Conservation (phyloP, 1,140 invertebrate species). For the Brevipalpus yothersi region DNA sequence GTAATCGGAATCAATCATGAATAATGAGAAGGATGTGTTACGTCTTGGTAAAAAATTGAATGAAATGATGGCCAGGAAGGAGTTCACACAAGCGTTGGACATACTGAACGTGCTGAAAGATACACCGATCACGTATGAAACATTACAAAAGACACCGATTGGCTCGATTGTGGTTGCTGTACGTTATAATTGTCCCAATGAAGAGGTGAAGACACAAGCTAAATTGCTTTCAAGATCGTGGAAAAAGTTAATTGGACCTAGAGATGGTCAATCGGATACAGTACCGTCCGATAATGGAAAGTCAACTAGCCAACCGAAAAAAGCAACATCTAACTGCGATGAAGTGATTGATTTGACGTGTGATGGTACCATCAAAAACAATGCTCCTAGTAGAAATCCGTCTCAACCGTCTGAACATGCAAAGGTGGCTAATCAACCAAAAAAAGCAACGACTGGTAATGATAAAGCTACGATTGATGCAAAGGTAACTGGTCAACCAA, state of each 20-base stretch:
- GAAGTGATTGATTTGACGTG: no score
- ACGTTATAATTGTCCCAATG: conserved; percentile 77
- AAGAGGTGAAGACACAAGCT: conserved; percentile 74
- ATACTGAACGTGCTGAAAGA: conserved; percentile 61
- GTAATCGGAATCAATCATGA: neutral
- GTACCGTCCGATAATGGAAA: conserved; percentile 12
- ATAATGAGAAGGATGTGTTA: conserved; percentile 46
- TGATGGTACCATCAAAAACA: no score
- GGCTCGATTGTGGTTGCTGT: conserved; percentile 93
- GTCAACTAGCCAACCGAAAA: conserved; percentile 23
- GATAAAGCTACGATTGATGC: no score
- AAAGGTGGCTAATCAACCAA: no score
- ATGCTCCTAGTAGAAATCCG: no score
- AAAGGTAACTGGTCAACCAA: no score
- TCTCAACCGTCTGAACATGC: no score
- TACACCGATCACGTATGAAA: conserved; percentile 54
- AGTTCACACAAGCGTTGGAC: conserved; percentile 71
- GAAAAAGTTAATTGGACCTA: conserved; percentile 60
- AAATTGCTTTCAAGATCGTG: conserved; percentile 91
- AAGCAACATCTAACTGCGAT: neutral
- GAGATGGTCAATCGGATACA: neutral
- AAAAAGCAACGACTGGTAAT: no score
- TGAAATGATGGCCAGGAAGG: conserved; percentile 34
- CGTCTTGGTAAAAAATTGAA: conserved; percentile 79
- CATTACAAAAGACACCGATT: conserved; percentile 59